Evolutionary conservation across 2,113 vertebrate genomes (phyloP).

Genomic region (Dolichallabes microphthalmus): DNA sequence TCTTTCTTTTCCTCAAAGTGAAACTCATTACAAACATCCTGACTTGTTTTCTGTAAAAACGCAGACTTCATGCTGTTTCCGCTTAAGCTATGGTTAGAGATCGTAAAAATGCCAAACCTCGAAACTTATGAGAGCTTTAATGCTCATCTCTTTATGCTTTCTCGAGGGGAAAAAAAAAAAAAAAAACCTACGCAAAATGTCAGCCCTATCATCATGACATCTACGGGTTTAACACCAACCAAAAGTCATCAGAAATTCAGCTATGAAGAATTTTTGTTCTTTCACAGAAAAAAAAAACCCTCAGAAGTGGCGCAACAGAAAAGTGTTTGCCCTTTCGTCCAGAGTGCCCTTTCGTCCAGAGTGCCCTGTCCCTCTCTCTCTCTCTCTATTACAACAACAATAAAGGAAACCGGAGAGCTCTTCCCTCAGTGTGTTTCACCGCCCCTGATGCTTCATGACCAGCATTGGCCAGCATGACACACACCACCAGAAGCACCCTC

Average conservation of each 20-base stretch:
- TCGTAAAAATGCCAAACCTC: not conserved
- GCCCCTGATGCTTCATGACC: not conserved
- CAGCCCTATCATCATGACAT: not conserved
- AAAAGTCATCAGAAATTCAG: not conserved
- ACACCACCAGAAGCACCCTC: too few relatives aligned
- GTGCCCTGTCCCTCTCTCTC: not conserved
- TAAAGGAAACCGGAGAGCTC: not conserved
- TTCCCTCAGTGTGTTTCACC: not conserved
- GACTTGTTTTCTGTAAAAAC: conserved; percentile 14
- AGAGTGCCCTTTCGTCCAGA: too few relatives aligned
- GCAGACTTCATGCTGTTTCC: not conserved
- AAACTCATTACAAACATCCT: conserved; percentile 21
- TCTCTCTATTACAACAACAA: not conserved
- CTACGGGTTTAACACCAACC: not conserved
- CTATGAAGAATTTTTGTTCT: not conserved
- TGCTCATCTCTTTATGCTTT: not conserved
- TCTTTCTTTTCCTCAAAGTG: not conserved
- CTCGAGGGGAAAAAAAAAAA: not conserved
- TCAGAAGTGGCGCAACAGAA: not conserved
- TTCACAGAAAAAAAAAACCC: not conserved
- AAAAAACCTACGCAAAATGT: too few relatives aligned
- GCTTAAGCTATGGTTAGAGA: not conserved
- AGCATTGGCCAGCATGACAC: not conserved
- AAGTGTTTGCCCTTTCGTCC: too few relatives aligned
- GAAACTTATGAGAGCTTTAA: not conserved